phyloP scores from a whole-genome alignment of 2,113 vertebrate species.

The Rafetus swinhoei region DNA sequence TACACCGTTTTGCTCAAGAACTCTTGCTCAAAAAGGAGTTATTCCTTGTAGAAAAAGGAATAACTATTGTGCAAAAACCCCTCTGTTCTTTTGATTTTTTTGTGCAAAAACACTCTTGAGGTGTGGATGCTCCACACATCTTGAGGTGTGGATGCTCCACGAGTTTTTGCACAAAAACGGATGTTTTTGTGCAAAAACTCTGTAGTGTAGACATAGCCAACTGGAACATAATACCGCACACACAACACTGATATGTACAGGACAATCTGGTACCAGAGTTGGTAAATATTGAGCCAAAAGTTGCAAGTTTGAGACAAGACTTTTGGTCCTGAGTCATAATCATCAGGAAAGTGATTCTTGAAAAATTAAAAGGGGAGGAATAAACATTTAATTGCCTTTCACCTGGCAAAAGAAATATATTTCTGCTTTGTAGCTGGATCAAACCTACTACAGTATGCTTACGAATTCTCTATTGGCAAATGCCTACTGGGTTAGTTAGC shows the following conservation, averaged over 20 bases:
- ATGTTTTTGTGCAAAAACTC: no score
- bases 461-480: neutral
- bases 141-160: no score
- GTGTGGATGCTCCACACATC: no score
- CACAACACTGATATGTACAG: neutral
- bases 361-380: rapidly evolving
- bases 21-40: no score
- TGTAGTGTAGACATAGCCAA: neutral
- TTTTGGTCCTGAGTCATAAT: neutral
- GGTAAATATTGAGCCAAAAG: neutral
- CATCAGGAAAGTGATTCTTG: neutral
- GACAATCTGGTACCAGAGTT: neutral
- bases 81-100: no score
- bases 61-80: no score
- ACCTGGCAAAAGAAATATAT: slow-evolving; percentile 19
- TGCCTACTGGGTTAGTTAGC: neutral
- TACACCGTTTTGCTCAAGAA: no score
- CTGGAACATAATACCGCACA: neutral
- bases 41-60: no score
- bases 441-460: slow-evolving; percentile 6
- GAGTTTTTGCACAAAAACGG: no score
- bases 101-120: no score
- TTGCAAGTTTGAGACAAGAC: neutral
- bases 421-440: neutral
- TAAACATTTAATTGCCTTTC: slow-evolving; percentile 28